Percentiles rank a stretch among this genome's conserved stretches.
phyloP scores from a whole-genome alignment of 2,113 vertebrate genomes.

The Solea senegalensis region DNA sequence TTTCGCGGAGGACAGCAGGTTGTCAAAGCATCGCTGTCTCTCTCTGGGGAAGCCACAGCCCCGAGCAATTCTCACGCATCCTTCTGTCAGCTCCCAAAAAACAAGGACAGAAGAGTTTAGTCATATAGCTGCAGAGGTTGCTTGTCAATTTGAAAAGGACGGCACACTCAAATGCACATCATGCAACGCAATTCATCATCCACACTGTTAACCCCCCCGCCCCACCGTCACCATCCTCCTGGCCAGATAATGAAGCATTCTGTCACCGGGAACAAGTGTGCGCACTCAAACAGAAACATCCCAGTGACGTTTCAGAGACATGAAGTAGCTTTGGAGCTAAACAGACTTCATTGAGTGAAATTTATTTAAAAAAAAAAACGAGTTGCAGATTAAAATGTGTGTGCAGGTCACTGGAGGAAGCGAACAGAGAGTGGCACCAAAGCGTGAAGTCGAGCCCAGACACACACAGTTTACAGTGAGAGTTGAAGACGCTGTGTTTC shows the following conservation, averaged over 20 bases:
- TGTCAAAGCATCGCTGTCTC: slow-evolving; percentile 48
- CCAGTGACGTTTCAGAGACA: slow-evolving; percentile 45
- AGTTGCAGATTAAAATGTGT: slow-evolving; percentile 34
- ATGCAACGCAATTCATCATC: slow-evolving; percentile 56
- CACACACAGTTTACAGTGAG: slow-evolving; percentile 3
- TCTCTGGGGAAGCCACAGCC: slow-evolving; percentile 43
- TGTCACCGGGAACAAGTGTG: slow-evolving; percentile 53
- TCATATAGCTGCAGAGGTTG: slow-evolving; percentile 54
- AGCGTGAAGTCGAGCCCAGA: slow-evolving; percentile 6
- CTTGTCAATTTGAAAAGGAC: slow-evolving; percentile 70
- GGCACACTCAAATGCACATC: slow-evolving; percentile 47
- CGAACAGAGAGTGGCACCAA: not conserved
- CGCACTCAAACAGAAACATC: slow-evolving; percentile 65
- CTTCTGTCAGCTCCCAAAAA: slow-evolving; percentile 23
- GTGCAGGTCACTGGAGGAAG: slow-evolving; percentile 4
- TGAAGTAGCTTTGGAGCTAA: slow-evolving; percentile 59
- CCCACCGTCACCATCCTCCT: slow-evolving; percentile 42
- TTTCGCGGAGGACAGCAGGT: slow-evolving; percentile 39
- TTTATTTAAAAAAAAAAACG: slow-evolving; percentile 13
- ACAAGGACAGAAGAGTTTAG: slow-evolving; percentile 51
- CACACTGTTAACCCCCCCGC: slow-evolving; percentile 43
- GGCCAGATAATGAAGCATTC: slow-evolving; percentile 61
- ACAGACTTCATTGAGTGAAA: slow-evolving; percentile 51
- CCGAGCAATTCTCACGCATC: slow-evolving; percentile 46
- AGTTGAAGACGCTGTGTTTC: slow-evolving; percentile 17